phyloP scores from a whole-genome alignment of 2,797 vertebrate species.

The Leuciscus waleckii region DNA sequence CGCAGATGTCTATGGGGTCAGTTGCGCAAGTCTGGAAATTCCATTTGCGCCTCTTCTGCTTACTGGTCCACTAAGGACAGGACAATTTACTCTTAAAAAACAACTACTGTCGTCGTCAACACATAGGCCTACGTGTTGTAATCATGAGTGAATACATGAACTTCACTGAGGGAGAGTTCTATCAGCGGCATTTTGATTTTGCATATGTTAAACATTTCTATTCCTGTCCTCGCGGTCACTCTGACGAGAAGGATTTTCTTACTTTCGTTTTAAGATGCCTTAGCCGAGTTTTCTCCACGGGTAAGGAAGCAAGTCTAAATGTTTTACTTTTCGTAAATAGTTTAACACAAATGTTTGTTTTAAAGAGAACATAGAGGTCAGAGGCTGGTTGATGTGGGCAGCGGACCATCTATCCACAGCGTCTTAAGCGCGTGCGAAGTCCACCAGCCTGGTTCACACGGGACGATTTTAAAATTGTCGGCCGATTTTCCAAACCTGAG shows the following conservation, averaged over 20 bases:
- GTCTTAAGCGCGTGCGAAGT: conserved; percentile 55
- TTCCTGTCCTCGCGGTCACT: conserved; percentile 33
- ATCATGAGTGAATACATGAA: not conserved
- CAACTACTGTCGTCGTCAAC: not conserved
- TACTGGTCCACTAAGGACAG: not conserved
- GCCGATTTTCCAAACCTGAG: too few species aligned
- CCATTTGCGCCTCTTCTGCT: not conserved
- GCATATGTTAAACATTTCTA: conserved; percentile 40
- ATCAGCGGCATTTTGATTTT: conserved; percentile 51
- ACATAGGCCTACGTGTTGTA: not conserved
- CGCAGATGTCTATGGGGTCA: not conserved
- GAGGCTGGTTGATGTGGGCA: conserved; percentile 54
- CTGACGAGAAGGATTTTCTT: conserved; percentile 28
- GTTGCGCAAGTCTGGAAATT: not conserved
- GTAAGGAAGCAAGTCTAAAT: conserved; percentile 21
- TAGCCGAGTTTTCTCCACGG: conserved; percentile 46
- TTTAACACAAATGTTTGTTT: not conserved
- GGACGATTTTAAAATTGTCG: too few species aligned
- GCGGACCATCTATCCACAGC: conserved; percentile 52
- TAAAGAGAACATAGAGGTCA: conserved; percentile 41
- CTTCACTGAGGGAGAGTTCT: conserved; percentile 54
- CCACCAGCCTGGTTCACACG: too few species aligned
- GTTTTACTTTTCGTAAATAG: not conserved
- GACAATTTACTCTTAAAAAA: not conserved
- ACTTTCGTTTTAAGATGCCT: conserved; percentile 36